These are phyloP conservation scores for Cydia amplana DNA, from an alignment of 1,140 invertebrate species.

Conservation along the genomic window DNA sequence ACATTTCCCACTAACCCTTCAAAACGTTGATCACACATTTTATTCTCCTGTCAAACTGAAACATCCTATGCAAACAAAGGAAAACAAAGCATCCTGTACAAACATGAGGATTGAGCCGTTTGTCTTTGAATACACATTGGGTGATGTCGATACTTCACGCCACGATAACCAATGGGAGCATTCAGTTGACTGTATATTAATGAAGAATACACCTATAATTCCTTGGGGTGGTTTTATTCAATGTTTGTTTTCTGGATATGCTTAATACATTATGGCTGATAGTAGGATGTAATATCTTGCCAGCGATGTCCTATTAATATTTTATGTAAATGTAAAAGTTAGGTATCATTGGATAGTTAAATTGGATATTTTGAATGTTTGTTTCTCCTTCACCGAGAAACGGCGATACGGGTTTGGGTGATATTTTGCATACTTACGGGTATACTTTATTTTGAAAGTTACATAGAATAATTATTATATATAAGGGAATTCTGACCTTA, in stretches of 20 bases:
- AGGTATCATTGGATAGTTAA: no score
- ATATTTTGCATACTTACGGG: no score
- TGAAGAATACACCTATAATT: neutral
- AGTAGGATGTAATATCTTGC: no score
- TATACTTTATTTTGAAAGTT: no score
- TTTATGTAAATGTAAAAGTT: no score
- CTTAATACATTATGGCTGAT: neutral
- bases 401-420: no score
- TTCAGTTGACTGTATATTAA: neutral
- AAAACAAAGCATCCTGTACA: slow-evolving; percentile 30
- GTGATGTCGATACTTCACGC: slow-evolving; percentile 33
- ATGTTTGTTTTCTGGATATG: neutral
- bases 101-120: slow-evolving; percentile 52
- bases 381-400: no score
- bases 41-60: slow-evolving; percentile 10
- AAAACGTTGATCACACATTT: slow-evolving; percentile 17
- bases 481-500: no score
- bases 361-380: no score
- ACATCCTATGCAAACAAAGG: slow-evolving; percentile 11
- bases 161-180: slow-evolving; percentile 9
- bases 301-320: no score
- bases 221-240: neutral
- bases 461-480: no score
- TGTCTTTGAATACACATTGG: slow-evolving; percentile 53
- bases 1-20: neutral